Base-by-base conservation (phyloP, 2,113 vertebrate genomes). In the Cryptomyrus ogoouensis region DNA sequence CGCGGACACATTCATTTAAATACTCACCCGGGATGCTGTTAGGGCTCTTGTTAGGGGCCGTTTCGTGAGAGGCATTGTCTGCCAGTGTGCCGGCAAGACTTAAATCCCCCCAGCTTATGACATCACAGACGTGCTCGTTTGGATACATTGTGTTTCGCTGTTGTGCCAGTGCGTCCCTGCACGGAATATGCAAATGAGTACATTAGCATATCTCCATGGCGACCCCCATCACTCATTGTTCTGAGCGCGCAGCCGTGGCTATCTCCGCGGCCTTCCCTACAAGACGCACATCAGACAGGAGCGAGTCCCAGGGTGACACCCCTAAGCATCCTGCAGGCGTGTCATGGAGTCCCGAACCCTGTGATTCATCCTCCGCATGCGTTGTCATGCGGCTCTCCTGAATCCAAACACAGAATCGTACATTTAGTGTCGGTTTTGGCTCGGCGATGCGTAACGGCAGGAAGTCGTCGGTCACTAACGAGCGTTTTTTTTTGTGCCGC, bases 131-230 rank as follows among this genome's bases (percentile, higher is more conserved):
- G 21, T 3, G 44, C 44, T 84, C 83, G 39, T 84, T 46, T 46
- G 44, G 21, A 42, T 44, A 46, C 83, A 46, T 24, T 84, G 83
- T 46, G 44, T 46, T 84, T 84, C 39, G 39, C 44, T 39, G 21
- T 84, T 46, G 42, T 46, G 83, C 44, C 21, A 47, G 83, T 84
- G 44, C 39, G 21, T 39, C 44, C 42, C 83, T 21, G 39, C 83
- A 84, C 19, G 19, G 83, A 84, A 44, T 84, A 47, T 84, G 83
- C 35, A 44, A n/a, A 84, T 84, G 8, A 84, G 83, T 0, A 5
- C 44, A 84, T 84, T 84, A 84, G 44, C 39, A 84, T 84, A 84
- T 47, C 21, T 46, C 44, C 83, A 84, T 84, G 39, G 83, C 83
- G 35, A 47, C 44, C 44, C 31, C 44, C 39, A 46, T 46, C 35